These are phyloP conservation scores for Phylloscopus collybita DNA, from an alignment of 2,797 vertebrate species.

Conservation along the genomic window DNA sequence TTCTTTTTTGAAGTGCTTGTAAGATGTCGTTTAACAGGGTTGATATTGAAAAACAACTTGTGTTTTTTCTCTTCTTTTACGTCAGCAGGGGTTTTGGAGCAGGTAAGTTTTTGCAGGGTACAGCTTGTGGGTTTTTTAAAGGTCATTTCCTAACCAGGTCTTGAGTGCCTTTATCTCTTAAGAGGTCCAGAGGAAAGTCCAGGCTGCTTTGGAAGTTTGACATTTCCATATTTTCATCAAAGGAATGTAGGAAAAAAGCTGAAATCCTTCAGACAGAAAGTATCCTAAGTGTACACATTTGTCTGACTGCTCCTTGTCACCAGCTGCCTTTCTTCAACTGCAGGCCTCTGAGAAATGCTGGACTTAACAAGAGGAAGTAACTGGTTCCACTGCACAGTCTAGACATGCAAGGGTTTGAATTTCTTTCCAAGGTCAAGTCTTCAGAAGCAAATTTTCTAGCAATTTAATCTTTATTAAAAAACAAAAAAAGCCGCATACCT, in stretches of 20 bases:
- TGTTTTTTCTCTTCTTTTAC: background rate
- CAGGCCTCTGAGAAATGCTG: background rate
- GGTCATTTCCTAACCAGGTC: background rate
- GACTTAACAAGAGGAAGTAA: background rate
- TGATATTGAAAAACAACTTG: background rate
- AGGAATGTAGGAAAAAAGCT: background rate
- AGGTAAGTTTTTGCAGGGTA: background rate
- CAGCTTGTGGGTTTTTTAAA: background rate
- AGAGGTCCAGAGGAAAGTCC: background rate
- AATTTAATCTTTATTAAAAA: background rate
- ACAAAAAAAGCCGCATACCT: background rate
- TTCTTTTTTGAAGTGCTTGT: background rate
- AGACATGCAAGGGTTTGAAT: background rate
- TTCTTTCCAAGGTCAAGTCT: background rate
- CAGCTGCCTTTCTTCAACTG: background rate
- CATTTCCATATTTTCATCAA: background rate
- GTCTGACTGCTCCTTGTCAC: background rate
- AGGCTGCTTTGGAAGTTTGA: background rate
- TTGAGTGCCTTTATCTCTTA: background rate
- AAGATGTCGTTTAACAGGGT: background rate
- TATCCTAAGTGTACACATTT: background rate
- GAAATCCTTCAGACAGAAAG: background rate
- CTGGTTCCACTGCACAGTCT: background rate
- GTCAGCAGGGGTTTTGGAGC: background rate
- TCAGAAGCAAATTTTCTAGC: background rate